Evolutionary conservation across 2,888 invertebrate genomes (phyloP).

Genomic region (Thelaira solivaga): DNA sequence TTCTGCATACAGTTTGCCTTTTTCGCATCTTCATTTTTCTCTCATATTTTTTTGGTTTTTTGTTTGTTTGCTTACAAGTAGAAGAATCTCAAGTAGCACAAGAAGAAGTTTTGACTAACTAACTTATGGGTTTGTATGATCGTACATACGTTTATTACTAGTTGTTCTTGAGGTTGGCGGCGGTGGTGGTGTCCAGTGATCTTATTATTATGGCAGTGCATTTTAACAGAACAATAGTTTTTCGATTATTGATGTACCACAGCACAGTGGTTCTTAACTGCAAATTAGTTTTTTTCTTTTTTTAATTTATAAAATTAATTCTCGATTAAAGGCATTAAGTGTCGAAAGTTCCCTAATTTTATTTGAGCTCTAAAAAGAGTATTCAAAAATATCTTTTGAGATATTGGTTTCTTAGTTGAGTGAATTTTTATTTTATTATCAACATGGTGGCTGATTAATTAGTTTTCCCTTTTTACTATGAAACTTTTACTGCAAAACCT

Average conservation of each 20-base stretch:
- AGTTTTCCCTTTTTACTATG: no score
- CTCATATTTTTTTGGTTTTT: not conserved
- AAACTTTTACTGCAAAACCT: no score
- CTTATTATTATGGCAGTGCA: slow-evolving; percentile 10
- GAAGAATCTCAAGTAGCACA: not conserved
- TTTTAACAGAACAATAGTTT: slow-evolving; percentile 38
- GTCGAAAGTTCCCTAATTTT: no score
- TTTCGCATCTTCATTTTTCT: not conserved
- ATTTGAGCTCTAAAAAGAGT: no score
- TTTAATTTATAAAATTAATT: no score
- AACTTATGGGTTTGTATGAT: slow-evolving; percentile 56
- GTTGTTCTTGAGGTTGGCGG: slow-evolving; percentile 17
- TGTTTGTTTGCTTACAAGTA: no score
- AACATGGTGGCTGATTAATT: no score
- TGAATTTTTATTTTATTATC: no score
- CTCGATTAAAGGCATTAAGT: no score
- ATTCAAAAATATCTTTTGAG: no score
- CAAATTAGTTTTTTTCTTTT: not conserved
- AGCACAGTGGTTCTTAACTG: slow-evolving; percentile 6
- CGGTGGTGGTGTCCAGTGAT: not conserved
- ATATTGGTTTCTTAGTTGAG: no score
- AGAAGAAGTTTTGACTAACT: slow-evolving; percentile 18
- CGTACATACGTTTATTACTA: no score
- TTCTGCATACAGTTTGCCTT: not conserved
- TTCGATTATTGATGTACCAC: not conserved